Evolutionary conservation across 2,797 vertebrate genomes (phyloP).

Genomic region (Sebastes dallii): DNA sequence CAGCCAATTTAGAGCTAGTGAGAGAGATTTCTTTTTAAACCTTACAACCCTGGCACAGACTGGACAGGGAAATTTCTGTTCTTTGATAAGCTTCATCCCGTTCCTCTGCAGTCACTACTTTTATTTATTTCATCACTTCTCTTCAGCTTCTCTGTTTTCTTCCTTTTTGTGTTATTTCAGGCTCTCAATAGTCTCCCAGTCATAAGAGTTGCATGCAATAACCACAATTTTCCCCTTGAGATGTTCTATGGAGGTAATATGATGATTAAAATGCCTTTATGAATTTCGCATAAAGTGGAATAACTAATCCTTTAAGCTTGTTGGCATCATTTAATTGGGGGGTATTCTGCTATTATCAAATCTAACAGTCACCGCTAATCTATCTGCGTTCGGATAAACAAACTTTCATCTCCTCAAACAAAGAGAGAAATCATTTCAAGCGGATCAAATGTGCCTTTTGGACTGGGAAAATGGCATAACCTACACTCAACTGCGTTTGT

Average conservation of each 20-base stretch:
- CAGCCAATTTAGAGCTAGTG: conserved; percentile 26
- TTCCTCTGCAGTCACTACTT: conserved; percentile 18
- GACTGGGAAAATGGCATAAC: conserved; percentile 12
- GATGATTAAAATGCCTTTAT: conserved; percentile 17
- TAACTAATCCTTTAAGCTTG: conserved; percentile 35
- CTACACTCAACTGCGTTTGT: conserved; percentile 15
- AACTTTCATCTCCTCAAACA: conserved; percentile 25
- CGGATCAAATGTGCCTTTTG: conserved; percentile 21
- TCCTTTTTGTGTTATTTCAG: background rate
- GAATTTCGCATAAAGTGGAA: conserved; percentile 29
- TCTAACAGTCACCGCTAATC: conserved; percentile 26
- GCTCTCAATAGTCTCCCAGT: background rate
- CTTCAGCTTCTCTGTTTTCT: background rate
- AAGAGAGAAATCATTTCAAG: conserved; percentile 9
- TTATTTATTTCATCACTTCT: conserved; percentile 41
- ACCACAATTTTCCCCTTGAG: background rate
- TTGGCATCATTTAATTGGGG: conserved; percentile 34
- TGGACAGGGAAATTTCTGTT: conserved; percentile 36
- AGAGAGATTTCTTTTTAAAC: background rate
- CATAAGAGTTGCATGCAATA: background rate
- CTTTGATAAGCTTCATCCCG: conserved; percentile 59
- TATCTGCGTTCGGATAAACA: conserved; percentile 18
- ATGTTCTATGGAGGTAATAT: conserved; percentile 2
- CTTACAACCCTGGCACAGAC: conserved; percentile 24
- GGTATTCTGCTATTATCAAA: conserved; percentile 32